phyloP scores from a whole-genome alignment of 2,888 invertebrate genomes.

The Drosophila birchii region DNA sequence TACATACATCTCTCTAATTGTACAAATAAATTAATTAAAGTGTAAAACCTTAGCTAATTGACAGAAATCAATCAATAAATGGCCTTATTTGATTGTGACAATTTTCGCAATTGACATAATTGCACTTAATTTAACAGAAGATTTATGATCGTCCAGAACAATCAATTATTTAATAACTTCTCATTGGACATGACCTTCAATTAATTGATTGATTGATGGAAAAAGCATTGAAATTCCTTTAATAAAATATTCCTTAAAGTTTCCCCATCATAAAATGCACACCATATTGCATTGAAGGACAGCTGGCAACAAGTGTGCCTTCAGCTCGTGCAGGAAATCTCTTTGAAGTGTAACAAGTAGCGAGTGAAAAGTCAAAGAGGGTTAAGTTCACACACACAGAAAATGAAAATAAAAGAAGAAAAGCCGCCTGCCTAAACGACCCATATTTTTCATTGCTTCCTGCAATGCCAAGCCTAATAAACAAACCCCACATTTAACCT shows the following conservation, averaged over 20 bases:
- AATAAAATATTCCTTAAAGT: not conserved
- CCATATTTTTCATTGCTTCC: constrained; percentile 36
- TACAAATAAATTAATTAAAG: not conserved
- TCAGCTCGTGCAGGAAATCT: constrained; percentile 34
- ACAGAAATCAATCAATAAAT: not conserved
- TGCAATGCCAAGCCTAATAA: not conserved
- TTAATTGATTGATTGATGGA: not conserved
- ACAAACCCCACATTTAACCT: constrained; percentile 11
- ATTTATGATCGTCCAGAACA: constrained; percentile 9
- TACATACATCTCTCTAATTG: not conserved
- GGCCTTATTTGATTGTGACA: constrained; percentile 2
- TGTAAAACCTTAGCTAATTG: not conserved
- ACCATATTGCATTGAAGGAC: constrained; percentile 31
- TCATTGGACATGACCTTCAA: not conserved
- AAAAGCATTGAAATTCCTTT: not conserved
- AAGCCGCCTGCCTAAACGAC: constrained; percentile 45
- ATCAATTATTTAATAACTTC: not conserved
- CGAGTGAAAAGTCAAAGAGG: constrained; percentile 68
- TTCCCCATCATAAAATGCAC: not conserved
- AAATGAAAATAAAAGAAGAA: constrained; percentile 33
- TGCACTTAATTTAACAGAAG: constrained; percentile 5
- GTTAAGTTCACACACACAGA: constrained; percentile 65
- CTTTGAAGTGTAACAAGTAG: constrained; percentile 77
- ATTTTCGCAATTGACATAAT: constrained; percentile 3
- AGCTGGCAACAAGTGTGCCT: constrained; percentile 74